Evolutionary conservation across 2,888 invertebrate genomes (phyloP), one percentile per base, ranked within the genome.

Genomic region (Aspidapion aeneum): DNA sequence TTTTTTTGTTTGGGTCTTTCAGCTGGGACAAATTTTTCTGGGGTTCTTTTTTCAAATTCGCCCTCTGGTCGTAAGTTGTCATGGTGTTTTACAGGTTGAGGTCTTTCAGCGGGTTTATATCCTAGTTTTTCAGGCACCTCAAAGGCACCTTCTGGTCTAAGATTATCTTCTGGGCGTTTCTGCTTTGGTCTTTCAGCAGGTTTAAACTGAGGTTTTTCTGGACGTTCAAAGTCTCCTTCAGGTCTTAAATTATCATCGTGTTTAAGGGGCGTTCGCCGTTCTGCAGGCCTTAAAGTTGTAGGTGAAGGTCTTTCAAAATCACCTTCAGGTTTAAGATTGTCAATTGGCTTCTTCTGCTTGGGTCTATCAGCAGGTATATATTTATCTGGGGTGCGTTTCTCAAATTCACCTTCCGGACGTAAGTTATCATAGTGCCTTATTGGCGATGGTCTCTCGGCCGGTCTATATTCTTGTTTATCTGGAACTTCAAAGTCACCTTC

Each of bases 51-150:
- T 68, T 49, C 74, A 72, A 86, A 85, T 0, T 84, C 83, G 16
- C 85, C 87, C 77, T 87, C 87, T 1, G 85, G 82, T 62, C 83
- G 74, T 12, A 89, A 76, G 75, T 89, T 89, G 70, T 89, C 89
- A 66, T 84, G 81, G 21, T 66, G 80, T 59, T 66, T 62, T 0
- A 73, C 71, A 63, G 65, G 73, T 21, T 78, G 78, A 69, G 72
- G 77, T 60, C 77, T 66, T 52, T 80, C 75, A 1, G 78, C 78
- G 21, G 72, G 62, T 71, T 74, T 62, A 68, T 71, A 75, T 60
- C 70, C 63, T 35, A 35, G 35, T 35, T 35, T 35, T 12, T 35
- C 35, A 7, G 35, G 35, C 3, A 35, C 35, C 59, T 82, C 79
- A 70, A 81, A 80, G 64, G 81, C 80, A 1, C 82, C 81, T 70